Evolutionary conservation across 2,797 vertebrate species (phyloP), one percentile per base, ranked within the genome.

Genomic region (Chelon labrosus): DNA sequence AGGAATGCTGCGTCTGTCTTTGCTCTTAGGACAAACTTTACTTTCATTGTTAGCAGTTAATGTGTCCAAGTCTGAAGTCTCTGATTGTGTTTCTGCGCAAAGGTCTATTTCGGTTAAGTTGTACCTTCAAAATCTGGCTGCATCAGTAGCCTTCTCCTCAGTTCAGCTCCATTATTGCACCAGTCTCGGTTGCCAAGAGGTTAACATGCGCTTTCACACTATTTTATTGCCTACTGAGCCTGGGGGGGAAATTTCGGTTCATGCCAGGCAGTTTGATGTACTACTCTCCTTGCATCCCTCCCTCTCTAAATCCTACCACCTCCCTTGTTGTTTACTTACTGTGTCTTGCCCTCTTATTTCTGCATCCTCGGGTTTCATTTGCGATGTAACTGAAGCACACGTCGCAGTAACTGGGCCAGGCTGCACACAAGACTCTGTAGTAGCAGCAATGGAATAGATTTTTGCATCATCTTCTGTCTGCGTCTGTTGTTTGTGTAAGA

Each of bases 311-410:
- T 51, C 35, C 49, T 60, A 39, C 74, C 58, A 66, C 78, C 47
- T 59, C 55, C 70, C 61, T 72, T 82, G 71, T 59, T 65, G 81
- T 38, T 59, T 73, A 59, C 52, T 86, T 42, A 14, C 61, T 39
- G 10, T 47, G 51, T 76, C 68, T 50, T 16, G 27, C 75, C 68
- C 63, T 82, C 63, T 72, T 71, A 65, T 77, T 77, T 75, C 50
- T 66, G 64, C 58, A 63, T 86, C 64, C 17, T 85, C 73, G 71
- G 81, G 77, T 87, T 89, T 90, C 89, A 80, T 50, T 51, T 52
- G 44, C 58, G 9, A 57, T 13, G 82, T 85, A 88, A 89, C 73
- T 76, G 57, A 13, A 89, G 75, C 46, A 0, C 67, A 14, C 47
- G 67, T 56, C 67, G 7, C 25, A 46, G 75, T 61, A 74, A 50